Evolutionary conservation across 2,113 vertebrate species (phyloP).

Genomic region (Nothoprocta pentlandii): DNA sequence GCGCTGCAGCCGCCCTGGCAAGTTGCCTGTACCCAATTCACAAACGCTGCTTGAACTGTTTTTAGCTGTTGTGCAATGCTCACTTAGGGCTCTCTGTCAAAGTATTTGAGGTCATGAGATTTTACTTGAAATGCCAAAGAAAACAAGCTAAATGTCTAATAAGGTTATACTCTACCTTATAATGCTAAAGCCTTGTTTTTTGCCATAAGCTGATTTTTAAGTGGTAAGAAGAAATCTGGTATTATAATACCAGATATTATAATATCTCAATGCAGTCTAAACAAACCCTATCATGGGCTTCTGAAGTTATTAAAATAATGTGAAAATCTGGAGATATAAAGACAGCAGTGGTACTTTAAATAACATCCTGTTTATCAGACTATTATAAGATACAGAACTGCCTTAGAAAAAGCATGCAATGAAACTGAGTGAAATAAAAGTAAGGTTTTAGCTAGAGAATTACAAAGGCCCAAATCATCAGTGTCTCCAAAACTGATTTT

Average conservation of each 20-base stretch:
- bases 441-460: background rate
- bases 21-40: slow-evolving; percentile 47
- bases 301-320: background rate
- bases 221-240: background rate
- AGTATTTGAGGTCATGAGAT: slow-evolving; percentile 71
- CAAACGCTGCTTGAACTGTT: slow-evolving; percentile 55
- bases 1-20: slow-evolving; percentile 59
- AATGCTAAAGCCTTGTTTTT: background rate
- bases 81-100: slow-evolving; percentile 37
- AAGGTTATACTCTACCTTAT: slow-evolving; percentile 34
- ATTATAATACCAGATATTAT: background rate
- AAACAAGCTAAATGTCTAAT: slow-evolving; percentile 38
- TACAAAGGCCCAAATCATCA: background rate
- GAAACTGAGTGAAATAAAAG: background rate
- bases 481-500: background rate
- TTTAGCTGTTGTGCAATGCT: slow-evolving; percentile 57
- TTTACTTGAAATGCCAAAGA: slow-evolving; percentile 65
- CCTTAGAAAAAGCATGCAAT: background rate
- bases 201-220: background rate
- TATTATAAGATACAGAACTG: background rate
- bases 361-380: background rate
- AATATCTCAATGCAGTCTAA: background rate
- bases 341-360: background rate
- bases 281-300: background rate
- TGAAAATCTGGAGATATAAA: background rate